These are phyloP conservation scores for Subacronicta megacephala DNA, from an alignment of 2,888 invertebrate species.

Conservation along the genomic window DNA sequence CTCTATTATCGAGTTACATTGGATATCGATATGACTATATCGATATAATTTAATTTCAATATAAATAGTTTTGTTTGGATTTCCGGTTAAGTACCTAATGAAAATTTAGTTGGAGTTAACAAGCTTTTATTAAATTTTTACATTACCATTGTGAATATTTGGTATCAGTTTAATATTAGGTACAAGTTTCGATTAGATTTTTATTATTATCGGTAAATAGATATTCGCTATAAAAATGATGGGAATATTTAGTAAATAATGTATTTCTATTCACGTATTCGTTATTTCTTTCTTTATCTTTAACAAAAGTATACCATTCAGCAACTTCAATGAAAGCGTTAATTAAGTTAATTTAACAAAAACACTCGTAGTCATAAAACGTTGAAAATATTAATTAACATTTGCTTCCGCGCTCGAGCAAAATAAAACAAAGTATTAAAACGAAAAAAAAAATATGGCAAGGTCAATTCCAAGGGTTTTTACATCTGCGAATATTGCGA, in stretches of 20 bases:
- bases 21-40: constrained; percentile 57
- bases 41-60: constrained; percentile 30
- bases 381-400: constrained; percentile 42
- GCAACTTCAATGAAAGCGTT: constrained; percentile 31
- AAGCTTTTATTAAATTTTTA: no score
- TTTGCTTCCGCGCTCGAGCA: constrained; percentile 23
- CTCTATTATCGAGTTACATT: constrained; percentile 65
- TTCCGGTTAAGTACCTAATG: constrained; percentile 5
- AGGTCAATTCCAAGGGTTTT: constrained; percentile 56
- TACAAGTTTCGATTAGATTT: constrained; percentile 1
- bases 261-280: background rate
- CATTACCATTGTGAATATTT: no score
- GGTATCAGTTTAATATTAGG: no score
- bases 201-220: background rate
- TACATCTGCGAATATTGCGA: constrained; percentile 57
- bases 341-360: constrained; percentile 38
- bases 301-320: background rate
- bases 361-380: constrained; percentile 35
- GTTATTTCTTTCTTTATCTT: constrained; percentile 12
- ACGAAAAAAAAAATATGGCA: constrained; percentile 49
- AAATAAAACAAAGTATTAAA: constrained; percentile 46
- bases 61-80: constrained; percentile 18
- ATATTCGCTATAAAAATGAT: constrained; percentile 15
- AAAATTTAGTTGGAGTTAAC: no score
- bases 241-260: background rate